These are phyloP conservation scores for Dicaeum eximium DNA, from an alignment of 2,113 vertebrate genomes.

Conservation along the genomic window DNA sequence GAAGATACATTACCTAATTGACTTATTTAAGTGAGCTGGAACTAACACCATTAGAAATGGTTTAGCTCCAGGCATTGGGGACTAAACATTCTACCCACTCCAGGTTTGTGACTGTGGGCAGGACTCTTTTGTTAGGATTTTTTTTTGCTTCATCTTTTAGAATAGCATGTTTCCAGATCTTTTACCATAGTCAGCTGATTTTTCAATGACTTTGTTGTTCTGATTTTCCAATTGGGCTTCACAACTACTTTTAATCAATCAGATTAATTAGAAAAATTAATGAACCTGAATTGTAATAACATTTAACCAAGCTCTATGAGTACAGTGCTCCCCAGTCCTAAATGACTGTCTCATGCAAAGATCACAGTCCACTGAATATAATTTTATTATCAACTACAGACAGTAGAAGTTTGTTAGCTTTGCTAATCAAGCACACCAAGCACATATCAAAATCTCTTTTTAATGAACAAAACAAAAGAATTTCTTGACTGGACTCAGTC, in stretches of 20 bases:
- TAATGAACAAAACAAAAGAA: neutral
- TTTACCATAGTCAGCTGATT: neutral
- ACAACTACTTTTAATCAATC: constrained; percentile 14
- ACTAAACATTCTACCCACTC: neutral
- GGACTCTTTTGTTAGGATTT: no score
- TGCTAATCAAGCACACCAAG: neutral
- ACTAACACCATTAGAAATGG: neutral
- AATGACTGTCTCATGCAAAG: neutral
- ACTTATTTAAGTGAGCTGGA: neutral
- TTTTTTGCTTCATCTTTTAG: neutral
- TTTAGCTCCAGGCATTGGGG: neutral
- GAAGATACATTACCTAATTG: neutral
- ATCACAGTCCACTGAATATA: constrained; percentile 15
- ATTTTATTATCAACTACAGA: constrained; percentile 15
- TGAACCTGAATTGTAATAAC: constrained; percentile 19
- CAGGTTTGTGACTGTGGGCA: neutral
- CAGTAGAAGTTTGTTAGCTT: neutral
- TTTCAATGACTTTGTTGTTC: neutral
- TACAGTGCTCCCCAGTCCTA: neutral
- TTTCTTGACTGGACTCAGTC: neutral
- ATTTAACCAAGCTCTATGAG: neutral
- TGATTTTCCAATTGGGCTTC: constrained; percentile 3
- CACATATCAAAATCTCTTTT: neutral
- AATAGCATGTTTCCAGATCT: neutral
- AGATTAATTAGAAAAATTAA: constrained; percentile 49